A percentile compares a stretch with the other conserved stretches of the same genome.
phyloP scores from a whole-genome alignment of 2,113 vertebrate species.

The Petaurus breviceps region DNA sequence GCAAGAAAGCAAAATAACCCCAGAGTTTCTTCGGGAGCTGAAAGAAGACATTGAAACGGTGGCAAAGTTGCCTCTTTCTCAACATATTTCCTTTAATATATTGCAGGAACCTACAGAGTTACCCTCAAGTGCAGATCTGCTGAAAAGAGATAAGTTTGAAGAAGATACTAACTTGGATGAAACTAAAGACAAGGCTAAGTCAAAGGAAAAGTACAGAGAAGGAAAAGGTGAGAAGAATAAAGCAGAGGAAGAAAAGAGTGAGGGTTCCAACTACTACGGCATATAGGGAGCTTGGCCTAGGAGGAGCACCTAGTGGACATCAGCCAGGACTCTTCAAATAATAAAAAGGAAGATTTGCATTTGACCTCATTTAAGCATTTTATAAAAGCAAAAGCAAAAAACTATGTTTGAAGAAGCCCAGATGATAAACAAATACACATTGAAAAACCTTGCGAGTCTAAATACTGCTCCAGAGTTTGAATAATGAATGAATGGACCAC shows the following conservation, averaged over 20 bases:
- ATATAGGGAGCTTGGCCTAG: background rate
- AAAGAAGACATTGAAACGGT: slow-evolving; percentile 41
- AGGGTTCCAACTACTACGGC: background rate
- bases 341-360: background rate
- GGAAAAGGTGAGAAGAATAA: background rate
- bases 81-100: background rate
- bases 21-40: slow-evolving; percentile 28
- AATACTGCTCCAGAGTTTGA: background rate
- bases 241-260: background rate
- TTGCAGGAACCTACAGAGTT: background rate
- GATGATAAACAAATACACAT: background rate
- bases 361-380: background rate
- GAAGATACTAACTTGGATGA: background rate
- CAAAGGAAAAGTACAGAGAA: background rate
- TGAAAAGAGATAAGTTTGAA: background rate
- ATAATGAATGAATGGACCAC: background rate
- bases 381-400: background rate
- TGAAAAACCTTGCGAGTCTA: background rate
- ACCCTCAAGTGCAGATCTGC: background rate
- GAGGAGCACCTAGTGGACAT: background rate
- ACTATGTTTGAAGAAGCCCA: background rate
- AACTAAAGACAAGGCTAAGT: background rate
- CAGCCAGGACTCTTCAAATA: background rate
- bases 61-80: background rate
- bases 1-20: slow-evolving; percentile 26